Evolutionary conservation across 2,888 invertebrate species (phyloP).

Genomic region (Protophormia terraenovae): DNA sequence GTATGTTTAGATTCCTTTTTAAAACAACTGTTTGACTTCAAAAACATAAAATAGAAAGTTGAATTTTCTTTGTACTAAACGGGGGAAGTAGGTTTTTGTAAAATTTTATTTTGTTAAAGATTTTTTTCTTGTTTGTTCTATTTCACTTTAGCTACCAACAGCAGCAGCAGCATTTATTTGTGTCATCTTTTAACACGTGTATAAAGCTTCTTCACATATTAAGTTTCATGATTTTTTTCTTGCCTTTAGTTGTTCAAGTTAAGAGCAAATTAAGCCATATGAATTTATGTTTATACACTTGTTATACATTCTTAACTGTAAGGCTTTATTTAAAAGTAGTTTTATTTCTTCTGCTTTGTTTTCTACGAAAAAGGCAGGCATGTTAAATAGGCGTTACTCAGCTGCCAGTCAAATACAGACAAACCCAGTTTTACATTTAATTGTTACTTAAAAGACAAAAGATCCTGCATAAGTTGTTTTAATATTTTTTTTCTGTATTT

Average conservation of each 20-base stretch:
- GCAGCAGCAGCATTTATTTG: neutral
- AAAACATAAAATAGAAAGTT: neutral
- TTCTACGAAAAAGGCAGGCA: neutral
- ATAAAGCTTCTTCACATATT: neutral
- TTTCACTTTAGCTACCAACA: neutral
- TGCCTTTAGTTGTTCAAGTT: neutral
- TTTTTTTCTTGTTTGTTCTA: neutral
- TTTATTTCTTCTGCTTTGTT: neutral
- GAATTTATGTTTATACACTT: neutral
- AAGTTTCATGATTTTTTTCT: neutral
- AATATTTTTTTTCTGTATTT: neutral
- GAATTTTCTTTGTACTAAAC: neutral
- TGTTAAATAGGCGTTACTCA: slow-evolving; percentile 25
- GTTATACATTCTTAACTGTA: neutral
- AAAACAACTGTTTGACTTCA: neutral
- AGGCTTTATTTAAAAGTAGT: neutral
- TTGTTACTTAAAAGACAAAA: slow-evolving; percentile 43
- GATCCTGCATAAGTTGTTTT: neutral
- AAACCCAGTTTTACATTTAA: slow-evolving; percentile 45
- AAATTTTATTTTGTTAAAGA: neutral
- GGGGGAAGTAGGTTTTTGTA: neutral
- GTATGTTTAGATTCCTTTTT: neutral
- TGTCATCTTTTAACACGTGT: slow-evolving; percentile 20
- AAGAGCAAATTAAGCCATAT: slow-evolving; percentile 16
- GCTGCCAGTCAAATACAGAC: slow-evolving; percentile 47